Conservation (phyloP, 2,113 vertebrate genomes). For the Psephotus haematonotus region DNA sequence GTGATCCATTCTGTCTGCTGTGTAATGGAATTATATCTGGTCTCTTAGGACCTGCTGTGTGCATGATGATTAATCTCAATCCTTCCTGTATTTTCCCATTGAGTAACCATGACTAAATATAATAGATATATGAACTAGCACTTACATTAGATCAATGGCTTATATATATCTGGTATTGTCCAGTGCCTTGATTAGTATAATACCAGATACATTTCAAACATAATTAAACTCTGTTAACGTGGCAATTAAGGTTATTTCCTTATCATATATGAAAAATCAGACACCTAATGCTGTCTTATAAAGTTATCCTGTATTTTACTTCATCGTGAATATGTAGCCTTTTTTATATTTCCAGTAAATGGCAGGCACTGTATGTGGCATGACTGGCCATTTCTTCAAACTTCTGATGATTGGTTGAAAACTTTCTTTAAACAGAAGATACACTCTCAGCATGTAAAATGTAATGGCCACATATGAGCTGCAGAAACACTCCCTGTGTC, state of each 20-base stretch:
- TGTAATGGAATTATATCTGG: background rate
- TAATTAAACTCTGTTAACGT: background rate
- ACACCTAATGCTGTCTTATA: background rate
- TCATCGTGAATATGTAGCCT: background rate
- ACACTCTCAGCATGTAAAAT: accelerated
- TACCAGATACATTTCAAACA: background rate
- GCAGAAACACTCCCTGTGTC: background rate
- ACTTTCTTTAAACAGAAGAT: background rate
- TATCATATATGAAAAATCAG: background rate
- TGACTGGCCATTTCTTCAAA: background rate
- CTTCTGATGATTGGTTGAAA: background rate
- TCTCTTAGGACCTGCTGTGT: background rate
- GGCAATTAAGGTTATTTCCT: background rate
- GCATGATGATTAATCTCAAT: background rate
- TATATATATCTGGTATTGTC: background rate
- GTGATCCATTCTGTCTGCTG: background rate
- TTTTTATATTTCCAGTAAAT: background rate
- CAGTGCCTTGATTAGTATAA: background rate
- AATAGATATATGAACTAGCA: background rate
- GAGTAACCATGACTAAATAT: background rate
- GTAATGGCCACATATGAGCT: background rate
- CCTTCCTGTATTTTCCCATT: background rate
- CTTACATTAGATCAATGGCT: background rate
- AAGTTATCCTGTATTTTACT: background rate
- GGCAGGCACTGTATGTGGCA: accelerated